These are phyloP conservation scores for Hydrotaea diabolus DNA, from an alignment of 2,888 invertebrate species.

Conservation along the genomic window DNA sequence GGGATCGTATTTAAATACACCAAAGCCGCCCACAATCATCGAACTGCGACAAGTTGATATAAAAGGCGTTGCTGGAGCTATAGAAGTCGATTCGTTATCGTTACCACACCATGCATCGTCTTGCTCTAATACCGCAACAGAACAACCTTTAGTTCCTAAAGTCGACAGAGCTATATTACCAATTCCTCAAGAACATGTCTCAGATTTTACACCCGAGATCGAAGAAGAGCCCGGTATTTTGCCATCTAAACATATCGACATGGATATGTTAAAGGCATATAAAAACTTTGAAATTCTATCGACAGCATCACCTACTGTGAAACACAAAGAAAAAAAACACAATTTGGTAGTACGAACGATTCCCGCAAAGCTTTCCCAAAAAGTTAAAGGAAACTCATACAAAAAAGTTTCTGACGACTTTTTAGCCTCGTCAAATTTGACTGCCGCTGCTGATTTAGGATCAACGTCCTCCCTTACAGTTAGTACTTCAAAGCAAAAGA, in stretches of 20 bases:
- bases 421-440: constrained; percentile 44
- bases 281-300: constrained; percentile 37
- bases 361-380: constrained; percentile 80
- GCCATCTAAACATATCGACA: constrained; percentile 66
- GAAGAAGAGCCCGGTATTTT: constrained; percentile 80
- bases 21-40: constrained; percentile 10
- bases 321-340: constrained; percentile 79
- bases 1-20: constrained; percentile 64
- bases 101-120: constrained; percentile 43
- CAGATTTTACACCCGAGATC: constrained; percentile 79
- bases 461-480: constrained; percentile 74
- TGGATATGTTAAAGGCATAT: constrained; percentile 62
- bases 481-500: constrained; percentile 75
- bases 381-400: constrained; percentile 79
- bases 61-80: neutral
- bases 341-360: constrained; percentile 78
- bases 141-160: constrained; percentile 73
- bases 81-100: neutral
- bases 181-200: constrained; percentile 78
- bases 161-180: constrained; percentile 80
- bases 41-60: neutral
- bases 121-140: constrained; percentile 47
- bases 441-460: constrained; percentile 71
- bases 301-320: constrained; percentile 60
- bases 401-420: constrained; percentile 76